Conservation (phyloP, 2,888 invertebrate species). For the Acleris laterana region DNA sequence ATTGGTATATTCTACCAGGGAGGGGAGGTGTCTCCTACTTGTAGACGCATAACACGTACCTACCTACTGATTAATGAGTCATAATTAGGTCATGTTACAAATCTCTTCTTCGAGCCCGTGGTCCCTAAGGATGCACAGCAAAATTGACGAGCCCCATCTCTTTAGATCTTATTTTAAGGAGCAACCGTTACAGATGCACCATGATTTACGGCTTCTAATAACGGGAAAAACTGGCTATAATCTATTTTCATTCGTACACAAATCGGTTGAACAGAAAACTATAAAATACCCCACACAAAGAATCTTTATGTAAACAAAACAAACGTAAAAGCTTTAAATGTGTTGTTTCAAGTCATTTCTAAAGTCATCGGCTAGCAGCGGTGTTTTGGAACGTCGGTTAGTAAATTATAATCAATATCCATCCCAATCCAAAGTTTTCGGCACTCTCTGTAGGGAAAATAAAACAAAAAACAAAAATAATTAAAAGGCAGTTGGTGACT, state of each 20-base stretch:
- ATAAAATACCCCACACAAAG: conserved; percentile 83
- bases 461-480: conserved; percentile 63
- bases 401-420: conserved; percentile 15
- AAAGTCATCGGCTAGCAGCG: conserved; percentile 74
- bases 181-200: conserved; percentile 72
- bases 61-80: conserved; percentile 54
- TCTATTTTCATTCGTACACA: conserved; percentile 83
- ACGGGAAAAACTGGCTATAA: conserved; percentile 83
- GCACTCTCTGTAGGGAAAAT: conserved; percentile 30
- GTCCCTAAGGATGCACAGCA: conserved; percentile 11
- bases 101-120: neutral
- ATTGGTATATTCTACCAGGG: conserved; percentile 69
- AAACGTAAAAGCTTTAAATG: conserved; percentile 79
- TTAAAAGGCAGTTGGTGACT: conserved; percentile 66
- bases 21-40: conserved; percentile 47
- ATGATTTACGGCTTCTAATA: conserved; percentile 82
- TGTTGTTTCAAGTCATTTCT: conserved; percentile 83
- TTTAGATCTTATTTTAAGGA: conserved; percentile 76
- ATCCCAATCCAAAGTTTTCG: conserved; percentile 7
- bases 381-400: conserved; percentile 46
- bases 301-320: conserved; percentile 83
- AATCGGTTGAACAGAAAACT: conserved; percentile 84
- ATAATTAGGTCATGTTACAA: conserved; percentile 44
- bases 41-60: conserved; percentile 41
- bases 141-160: conserved; percentile 52